phyloP scores from a whole-genome alignment of 2,888 invertebrate species.

The Xylocampa areola region DNA sequence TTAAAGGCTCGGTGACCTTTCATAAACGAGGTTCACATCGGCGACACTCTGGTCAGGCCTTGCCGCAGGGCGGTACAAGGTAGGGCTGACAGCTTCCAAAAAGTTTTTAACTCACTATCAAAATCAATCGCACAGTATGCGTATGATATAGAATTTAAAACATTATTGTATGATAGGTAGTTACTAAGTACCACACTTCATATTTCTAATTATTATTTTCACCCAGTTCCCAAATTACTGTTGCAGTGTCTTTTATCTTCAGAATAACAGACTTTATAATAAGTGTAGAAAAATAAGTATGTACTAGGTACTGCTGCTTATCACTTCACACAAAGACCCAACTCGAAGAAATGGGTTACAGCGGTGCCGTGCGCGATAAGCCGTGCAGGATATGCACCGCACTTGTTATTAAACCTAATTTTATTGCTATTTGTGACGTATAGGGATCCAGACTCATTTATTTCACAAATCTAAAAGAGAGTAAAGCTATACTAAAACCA shows the following conservation, averaged over 20 bases:
- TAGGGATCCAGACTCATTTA: no score
- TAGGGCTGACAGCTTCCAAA: slow-evolving; percentile 42
- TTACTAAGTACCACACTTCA: no score
- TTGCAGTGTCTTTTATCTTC: no score
- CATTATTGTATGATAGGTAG: no score
- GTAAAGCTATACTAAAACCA: no score
- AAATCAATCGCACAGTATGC: not conserved
- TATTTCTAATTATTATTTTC: no score
- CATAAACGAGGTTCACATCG: slow-evolving; percentile 62
- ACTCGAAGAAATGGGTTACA: slow-evolving; percentile 47
- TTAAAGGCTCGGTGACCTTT: slow-evolving; percentile 67
- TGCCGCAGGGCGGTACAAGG: slow-evolving; percentile 60
- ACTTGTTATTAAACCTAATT: slow-evolving; percentile 7
- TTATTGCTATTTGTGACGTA: not conserved
- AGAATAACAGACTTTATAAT: no score
- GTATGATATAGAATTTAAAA: no score
- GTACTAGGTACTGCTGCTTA: slow-evolving; percentile 36
- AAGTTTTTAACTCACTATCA: not conserved
- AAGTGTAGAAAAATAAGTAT: not conserved
- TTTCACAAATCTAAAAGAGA: no score
- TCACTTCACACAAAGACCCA: slow-evolving; percentile 45
- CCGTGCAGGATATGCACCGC: slow-evolving; percentile 20
- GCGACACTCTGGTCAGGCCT: slow-evolving; percentile 68
- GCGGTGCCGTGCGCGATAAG: slow-evolving; percentile 37
- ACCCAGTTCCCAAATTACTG: no score